These are phyloP conservation scores for Diachasma alloeum DNA, from an alignment of 1,140 invertebrate genomes.

Conservation along the genomic window DNA sequence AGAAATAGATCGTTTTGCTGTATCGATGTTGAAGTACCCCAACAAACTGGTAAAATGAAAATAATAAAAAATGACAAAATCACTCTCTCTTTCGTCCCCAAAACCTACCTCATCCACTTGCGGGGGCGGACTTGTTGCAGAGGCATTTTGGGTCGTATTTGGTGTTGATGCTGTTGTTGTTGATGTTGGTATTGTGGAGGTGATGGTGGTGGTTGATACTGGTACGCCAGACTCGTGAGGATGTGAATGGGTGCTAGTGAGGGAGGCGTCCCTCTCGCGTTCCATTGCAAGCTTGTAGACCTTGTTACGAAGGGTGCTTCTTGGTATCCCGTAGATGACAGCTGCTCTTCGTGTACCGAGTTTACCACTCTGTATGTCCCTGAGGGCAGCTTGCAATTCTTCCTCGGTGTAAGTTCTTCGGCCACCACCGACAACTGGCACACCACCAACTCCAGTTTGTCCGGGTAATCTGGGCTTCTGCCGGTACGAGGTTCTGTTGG, in stretches of 20 bases:
- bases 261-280: slow-evolving; percentile 70
- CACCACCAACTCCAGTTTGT: slow-evolving; percentile 52
- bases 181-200: slow-evolving; percentile 47
- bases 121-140: slow-evolving; percentile 55
- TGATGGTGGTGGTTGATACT: slow-evolving; percentile 47
- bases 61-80: neutral
- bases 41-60: neutral
- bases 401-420: slow-evolving; percentile 89
- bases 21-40: neutral
- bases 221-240: slow-evolving; percentile 49
- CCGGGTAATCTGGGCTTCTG: slow-evolving; percentile 68
- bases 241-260: slow-evolving; percentile 61
- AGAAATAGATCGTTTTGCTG: no score
- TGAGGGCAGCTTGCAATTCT: slow-evolving; percentile 86
- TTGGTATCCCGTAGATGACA: slow-evolving; percentile 93
- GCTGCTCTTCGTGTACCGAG: slow-evolving; percentile 91
- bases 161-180: slow-evolving; percentile 45
- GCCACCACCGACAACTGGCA: slow-evolving; percentile 65
- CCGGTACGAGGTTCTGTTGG: slow-evolving; percentile 64
- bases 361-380: slow-evolving; percentile 92
- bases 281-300: slow-evolving; percentile 86
- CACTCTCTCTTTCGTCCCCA: slow-evolving; percentile 42
- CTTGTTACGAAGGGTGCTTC: slow-evolving; percentile 94
- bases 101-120: slow-evolving; percentile 64
- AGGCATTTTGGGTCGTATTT: slow-evolving; percentile 60